A percentile compares a stretch with the other conserved stretches of the same genome.
Conservation (phyloP, 2,888 invertebrate species). For the Drosophila demipolita region DNA sequence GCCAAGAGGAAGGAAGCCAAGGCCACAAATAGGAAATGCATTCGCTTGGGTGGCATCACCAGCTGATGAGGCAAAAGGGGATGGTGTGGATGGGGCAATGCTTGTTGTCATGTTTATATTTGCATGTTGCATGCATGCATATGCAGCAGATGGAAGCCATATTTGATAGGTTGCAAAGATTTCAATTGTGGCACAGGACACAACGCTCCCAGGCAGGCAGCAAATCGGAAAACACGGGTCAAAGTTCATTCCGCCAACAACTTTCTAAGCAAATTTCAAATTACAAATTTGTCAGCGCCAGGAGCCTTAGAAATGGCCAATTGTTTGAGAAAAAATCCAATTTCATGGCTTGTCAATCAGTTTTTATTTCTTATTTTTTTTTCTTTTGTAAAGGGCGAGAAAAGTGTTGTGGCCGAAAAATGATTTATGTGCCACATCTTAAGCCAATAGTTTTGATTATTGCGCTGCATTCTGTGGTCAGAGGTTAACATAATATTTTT, state of each 20-base stretch:
- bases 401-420: slow-evolving; percentile 42
- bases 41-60: slow-evolving; percentile 55
- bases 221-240: slow-evolving; percentile 10
- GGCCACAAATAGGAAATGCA: slow-evolving; percentile 71
- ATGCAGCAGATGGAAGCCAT: slow-evolving; percentile 23
- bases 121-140: slow-evolving; percentile 46
- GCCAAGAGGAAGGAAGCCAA: slow-evolving; percentile 69
- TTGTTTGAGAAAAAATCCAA: slow-evolving; percentile 65
- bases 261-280: slow-evolving; percentile 49
- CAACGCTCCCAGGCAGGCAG: slow-evolving; percentile 48
- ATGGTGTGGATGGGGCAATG: background rate
- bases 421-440: slow-evolving; percentile 54
- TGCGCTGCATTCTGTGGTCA: slow-evolving; percentile 49
- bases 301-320: slow-evolving; percentile 56
- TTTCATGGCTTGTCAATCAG: slow-evolving; percentile 83
- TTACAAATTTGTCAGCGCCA: slow-evolving; percentile 54
- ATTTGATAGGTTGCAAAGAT: slow-evolving; percentile 16
- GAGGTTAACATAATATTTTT: slow-evolving; percentile 81
- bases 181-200: slow-evolving; percentile 39
- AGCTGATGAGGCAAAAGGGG: background rate
- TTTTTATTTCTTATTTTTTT: slow-evolving; percentile 35
- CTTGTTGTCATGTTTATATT: slow-evolving; percentile 48
- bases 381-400: slow-evolving; percentile 55
- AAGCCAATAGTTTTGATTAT: slow-evolving; percentile 14
- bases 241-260: slow-evolving; percentile 44